Evolutionary conservation across 1,140 invertebrate genomes (phyloP).

Genomic region (Battus philenor): DNA sequence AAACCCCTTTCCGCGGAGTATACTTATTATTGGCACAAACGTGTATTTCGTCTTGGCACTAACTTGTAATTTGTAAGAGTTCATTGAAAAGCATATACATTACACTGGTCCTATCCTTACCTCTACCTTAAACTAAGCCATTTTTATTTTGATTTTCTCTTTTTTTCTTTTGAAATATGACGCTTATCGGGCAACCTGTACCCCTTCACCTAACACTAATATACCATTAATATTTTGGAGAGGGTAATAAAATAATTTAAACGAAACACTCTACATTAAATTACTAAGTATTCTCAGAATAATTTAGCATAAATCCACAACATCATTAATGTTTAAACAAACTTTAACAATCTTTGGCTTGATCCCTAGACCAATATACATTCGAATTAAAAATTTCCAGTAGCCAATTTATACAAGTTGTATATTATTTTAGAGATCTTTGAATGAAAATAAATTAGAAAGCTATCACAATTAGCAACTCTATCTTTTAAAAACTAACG

Average conservation of each 20-base stretch:
- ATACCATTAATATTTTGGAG: conserved; percentile 70
- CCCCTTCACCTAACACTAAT: conserved; percentile 58
- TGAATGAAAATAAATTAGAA: conserved; percentile 68
- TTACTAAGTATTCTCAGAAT: conserved; percentile 65
- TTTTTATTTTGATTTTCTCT: conserved; percentile 54
- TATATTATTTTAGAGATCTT: conserved; percentile 58
- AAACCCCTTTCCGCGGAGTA: background rate
- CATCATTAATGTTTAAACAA: conserved; percentile 77
- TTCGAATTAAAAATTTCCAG: conserved; percentile 58
- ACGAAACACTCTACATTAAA: conserved; percentile 52
- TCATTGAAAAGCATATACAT: conserved; percentile 49
- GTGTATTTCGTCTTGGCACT: conserved; percentile 51
- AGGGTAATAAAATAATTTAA: conserved; percentile 66
- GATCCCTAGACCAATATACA: conserved; percentile 77
- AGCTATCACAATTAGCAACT: conserved; percentile 73
- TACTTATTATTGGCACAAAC: conserved; percentile 52
- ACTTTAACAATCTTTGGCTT: conserved; percentile 81
- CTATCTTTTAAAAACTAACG: conserved; percentile 66
- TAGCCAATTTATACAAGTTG: conserved; percentile 56
- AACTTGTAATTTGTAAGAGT: conserved; percentile 32
- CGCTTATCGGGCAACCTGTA: conserved; percentile 61
- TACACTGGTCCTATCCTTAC: conserved; percentile 66
- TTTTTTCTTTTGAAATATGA: conserved; percentile 56
- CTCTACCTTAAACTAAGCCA: conserved; percentile 56
- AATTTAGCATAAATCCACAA: conserved; percentile 75